phyloP scores from a whole-genome alignment of 2,113 vertebrate species.

The Scopus umbretta region DNA sequence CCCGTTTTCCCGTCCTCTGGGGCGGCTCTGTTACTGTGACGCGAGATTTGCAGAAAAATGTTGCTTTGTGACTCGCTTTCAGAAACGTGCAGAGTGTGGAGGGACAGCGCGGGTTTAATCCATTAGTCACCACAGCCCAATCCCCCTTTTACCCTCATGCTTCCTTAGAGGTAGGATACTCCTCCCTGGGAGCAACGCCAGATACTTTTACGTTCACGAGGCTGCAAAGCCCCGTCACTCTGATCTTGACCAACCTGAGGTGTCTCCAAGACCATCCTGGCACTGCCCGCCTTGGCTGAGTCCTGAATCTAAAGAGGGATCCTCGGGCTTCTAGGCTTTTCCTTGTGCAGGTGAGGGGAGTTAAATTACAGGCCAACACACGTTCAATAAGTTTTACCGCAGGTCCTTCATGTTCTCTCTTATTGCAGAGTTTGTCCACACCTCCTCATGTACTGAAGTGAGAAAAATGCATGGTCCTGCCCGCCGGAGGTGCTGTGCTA shows the following conservation, averaged over 20 bases:
- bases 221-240: neutral
- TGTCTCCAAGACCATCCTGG: neutral
- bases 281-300: neutral
- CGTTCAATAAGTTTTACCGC: neutral
- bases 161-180: neutral
- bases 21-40: neutral
- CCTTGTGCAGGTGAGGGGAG: too few species aligned
- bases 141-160: neutral
- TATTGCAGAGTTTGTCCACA: neutral
- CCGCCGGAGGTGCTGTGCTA: neutral
- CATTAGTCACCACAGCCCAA: neutral
- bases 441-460: neutral
- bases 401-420: neutral
- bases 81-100: neutral
- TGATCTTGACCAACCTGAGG: neutral
- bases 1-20: neutral
- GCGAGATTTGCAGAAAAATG: neutral
- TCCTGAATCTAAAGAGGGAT: neutral
- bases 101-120: neutral
- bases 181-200: rapidly evolving
- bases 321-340: neutral
- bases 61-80: neutral
- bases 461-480: neutral
- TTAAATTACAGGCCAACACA: neutral
- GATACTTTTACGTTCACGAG: neutral